These are phyloP conservation scores for Hyperoplus lanceolatus DNA, from an alignment of 2,797 vertebrate genomes.

Conservation along the genomic window DNA sequence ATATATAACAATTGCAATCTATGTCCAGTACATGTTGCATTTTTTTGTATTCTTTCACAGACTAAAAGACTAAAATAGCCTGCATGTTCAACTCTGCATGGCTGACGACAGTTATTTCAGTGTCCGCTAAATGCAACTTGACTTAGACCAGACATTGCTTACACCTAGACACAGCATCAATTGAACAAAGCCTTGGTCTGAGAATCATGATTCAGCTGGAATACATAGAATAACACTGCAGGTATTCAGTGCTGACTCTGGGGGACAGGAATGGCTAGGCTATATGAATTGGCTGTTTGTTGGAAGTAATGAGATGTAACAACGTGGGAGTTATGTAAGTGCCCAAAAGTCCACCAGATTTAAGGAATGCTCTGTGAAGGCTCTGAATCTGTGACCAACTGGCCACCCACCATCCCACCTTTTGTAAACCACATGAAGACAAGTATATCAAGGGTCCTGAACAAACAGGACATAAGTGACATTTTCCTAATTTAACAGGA, in stretches of 20 bases:
- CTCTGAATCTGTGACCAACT: conserved; percentile 68
- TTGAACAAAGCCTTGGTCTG: conserved; percentile 62
- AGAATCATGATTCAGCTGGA: conserved; percentile 81
- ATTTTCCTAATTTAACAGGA: conserved; percentile 45
- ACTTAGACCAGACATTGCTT: conserved; percentile 46
- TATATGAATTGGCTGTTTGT: conserved; percentile 82
- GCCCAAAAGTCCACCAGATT: conserved; percentile 79
- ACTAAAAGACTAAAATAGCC: conserved; percentile 12
- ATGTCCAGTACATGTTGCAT: not conserved
- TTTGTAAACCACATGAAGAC: conserved; percentile 83
- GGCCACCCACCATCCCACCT: conserved; percentile 82
- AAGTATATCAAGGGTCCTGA: conserved; percentile 43
- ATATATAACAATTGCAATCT: not conserved
- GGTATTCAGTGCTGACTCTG: conserved; percentile 74
- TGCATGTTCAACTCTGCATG: conserved; percentile 9
- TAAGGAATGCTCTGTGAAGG: conserved; percentile 76
- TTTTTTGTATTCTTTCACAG: conserved; percentile 9
- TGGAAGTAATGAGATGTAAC: conserved; percentile 83
- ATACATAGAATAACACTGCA: conserved; percentile 77
- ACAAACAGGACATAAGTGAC: conserved; percentile 58
- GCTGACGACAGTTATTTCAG: conserved; percentile 30
- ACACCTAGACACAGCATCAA: conserved; percentile 57
- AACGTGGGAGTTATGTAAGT: conserved; percentile 85
- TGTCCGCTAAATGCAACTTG: conserved; percentile 44
- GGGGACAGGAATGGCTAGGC: conserved; percentile 73